Percentiles rank a stretch among this genome's conserved stretches.
These are phyloP conservation scores for Condylostylus longicornis DNA, from an alignment of 1,140 invertebrate genomes.

Conservation along the genomic window DNA sequence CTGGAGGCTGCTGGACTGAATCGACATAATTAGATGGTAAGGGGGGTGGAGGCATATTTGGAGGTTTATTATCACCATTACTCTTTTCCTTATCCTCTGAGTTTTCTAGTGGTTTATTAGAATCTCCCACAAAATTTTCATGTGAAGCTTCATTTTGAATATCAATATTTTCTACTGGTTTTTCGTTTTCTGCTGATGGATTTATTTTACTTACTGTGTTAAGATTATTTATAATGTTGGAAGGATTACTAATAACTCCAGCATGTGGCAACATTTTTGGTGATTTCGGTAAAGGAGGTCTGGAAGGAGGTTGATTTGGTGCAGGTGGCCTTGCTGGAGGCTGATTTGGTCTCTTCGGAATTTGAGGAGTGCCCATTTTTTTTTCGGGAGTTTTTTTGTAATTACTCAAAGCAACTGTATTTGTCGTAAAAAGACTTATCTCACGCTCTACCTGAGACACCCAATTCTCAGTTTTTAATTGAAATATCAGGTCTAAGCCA, in stretches of 20 bases:
- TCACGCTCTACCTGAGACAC: conserved; percentile 61
- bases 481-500: conserved; percentile 50
- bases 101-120: conserved; percentile 19
- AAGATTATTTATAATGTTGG: conserved; percentile 25
- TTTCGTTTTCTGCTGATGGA: conserved; percentile 34
- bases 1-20: conserved; percentile 27
- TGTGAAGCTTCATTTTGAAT: conserved; percentile 9
- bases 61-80: conserved; percentile 10
- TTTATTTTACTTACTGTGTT: conserved; percentile 35
- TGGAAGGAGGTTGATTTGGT: conserved; percentile 33
- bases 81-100: conserved; percentile 12
- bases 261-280: conserved; percentile 31
- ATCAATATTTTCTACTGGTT: conserved; percentile 24
- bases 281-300: conserved; percentile 40
- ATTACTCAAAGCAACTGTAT: conserved; percentile 53
- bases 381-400: conserved; percentile 17
- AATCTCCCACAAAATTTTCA: conserved; percentile 22
- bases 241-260: conserved; percentile 27
- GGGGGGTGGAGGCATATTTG: conserved; percentile 20
- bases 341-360: conserved; percentile 41
- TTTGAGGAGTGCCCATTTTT: conserved; percentile 33
- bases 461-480: conserved; percentile 77
- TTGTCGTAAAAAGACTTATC: conserved; percentile 65
- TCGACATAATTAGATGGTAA: conserved; percentile 22
- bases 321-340: conserved; percentile 37